phyloP scores from a whole-genome alignment of 2,113 vertebrate species.

The Petrocephalus microphthalmus region DNA sequence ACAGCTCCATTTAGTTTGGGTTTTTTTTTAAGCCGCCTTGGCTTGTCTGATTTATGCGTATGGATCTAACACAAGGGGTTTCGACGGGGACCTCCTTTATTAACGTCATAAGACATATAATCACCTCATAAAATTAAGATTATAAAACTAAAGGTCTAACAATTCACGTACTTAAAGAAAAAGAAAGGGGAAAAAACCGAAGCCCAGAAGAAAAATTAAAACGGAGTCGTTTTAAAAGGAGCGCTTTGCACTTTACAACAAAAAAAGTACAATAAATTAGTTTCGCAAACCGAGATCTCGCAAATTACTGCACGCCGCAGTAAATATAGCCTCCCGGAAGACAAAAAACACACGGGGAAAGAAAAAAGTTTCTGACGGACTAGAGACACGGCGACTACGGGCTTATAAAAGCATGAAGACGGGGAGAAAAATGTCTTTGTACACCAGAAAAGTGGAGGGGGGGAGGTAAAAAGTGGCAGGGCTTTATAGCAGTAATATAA shows the following conservation, averaged over 20 bases:
- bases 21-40: neutral
- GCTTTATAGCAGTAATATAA: constrained; percentile 7
- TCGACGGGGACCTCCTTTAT: neutral
- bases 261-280: neutral
- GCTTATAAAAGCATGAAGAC: neutral
- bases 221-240: neutral
- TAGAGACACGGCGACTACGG: neutral
- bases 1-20: neutral
- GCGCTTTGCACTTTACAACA: neutral
- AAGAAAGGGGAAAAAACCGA: neutral
- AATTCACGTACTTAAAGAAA: neutral
- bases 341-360: neutral
- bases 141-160: neutral
- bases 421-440: neutral
- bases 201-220: neutral
- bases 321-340: neutral
- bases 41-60: neutral
- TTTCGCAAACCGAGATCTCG: neutral
- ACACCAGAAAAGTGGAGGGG: neutral
- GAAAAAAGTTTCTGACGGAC: neutral
- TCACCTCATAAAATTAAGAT: neutral
- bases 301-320: neutral
- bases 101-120: neutral
- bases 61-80: neutral
- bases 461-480: neutral